phyloP scores from a whole-genome alignment of 2,797 vertebrate genomes.

The Columba guinea region DNA sequence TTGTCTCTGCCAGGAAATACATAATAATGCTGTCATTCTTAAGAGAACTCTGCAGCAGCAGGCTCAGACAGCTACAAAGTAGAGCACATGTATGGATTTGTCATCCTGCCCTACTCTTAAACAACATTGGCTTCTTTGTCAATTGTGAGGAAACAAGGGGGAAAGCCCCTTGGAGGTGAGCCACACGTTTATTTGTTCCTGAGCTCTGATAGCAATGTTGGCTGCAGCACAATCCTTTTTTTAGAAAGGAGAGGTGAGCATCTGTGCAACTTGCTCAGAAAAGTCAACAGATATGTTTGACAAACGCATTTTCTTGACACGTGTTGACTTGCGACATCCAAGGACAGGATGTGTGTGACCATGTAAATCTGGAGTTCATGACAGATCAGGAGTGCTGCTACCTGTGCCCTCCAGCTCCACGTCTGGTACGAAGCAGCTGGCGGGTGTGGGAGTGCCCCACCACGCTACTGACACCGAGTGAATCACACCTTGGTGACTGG shows the following conservation, averaged over 20 bases:
- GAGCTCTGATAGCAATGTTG: conserved; percentile 31
- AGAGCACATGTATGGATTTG: conserved; percentile 60
- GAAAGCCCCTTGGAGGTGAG: conserved; percentile 60
- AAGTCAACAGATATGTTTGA: not conserved
- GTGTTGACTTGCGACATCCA: not conserved
- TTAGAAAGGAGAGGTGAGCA: conserved; percentile 24
- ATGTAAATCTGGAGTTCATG: accelerated
- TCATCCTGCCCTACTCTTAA: conserved; percentile 48
- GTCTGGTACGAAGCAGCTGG: not conserved
- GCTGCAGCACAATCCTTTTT: conserved; percentile 48
- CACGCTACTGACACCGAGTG: accelerated
- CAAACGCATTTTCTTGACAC: not conserved
- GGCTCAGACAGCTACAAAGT: conserved; percentile 62
- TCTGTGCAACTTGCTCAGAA: conserved; percentile 25
- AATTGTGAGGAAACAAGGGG: conserved; percentile 45
- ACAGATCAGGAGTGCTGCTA: not conserved
- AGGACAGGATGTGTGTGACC: conserved; percentile 8
- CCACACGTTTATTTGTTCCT: conserved; percentile 66
- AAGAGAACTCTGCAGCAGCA: conserved; percentile 56
- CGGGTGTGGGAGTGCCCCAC: not conserved
- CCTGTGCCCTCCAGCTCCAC: not conserved
- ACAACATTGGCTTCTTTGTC: conserved; percentile 64
- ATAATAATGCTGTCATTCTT: conserved; percentile 58
- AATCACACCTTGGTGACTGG: not conserved
- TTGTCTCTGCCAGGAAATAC: conserved; percentile 52